phyloP scores from a whole-genome alignment of 1,140 invertebrate genomes.

The Eriosoma lanigerum region DNA sequence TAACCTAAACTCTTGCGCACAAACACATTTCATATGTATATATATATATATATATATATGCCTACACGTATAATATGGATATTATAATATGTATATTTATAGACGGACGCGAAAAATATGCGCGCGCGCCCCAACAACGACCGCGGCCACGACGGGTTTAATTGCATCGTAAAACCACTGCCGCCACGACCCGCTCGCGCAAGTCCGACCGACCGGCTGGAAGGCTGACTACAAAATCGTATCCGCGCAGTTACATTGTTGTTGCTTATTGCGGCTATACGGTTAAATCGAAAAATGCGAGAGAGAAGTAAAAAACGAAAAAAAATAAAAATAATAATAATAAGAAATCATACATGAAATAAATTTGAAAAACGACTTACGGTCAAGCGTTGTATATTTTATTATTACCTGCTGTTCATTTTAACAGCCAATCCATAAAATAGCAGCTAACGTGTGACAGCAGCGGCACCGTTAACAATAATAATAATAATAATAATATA shows the following conservation, averaged over 20 bases:
- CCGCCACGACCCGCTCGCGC: neutral
- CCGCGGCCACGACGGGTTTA: constrained; percentile 39
- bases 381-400: constrained; percentile 10
- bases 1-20: neutral
- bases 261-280: constrained; percentile 7
- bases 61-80: neutral
- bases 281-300: constrained; percentile 31
- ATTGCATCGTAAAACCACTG: constrained; percentile 46
- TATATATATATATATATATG: neutral
- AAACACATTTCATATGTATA: neutral
- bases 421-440: constrained; percentile 39
- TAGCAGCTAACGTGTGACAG: constrained; percentile 14
- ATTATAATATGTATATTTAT: constrained; percentile 27
- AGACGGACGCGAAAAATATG: constrained; percentile 32
- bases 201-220: neutral
- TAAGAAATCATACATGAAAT: neutral
- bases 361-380: constrained; percentile 37
- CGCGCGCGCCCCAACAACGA: constrained; percentile 36
- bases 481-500: too few relatives aligned
- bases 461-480: constrained; percentile 31
- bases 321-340: constrained; percentile 4
- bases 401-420: constrained; percentile 3
- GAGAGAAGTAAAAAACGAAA: constrained; percentile 1
- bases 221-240: constrained; percentile 38
- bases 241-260: constrained; percentile 36